Conservation (phyloP, 2,888 invertebrate genomes). For the Drosophila subsilvestris region DNA sequence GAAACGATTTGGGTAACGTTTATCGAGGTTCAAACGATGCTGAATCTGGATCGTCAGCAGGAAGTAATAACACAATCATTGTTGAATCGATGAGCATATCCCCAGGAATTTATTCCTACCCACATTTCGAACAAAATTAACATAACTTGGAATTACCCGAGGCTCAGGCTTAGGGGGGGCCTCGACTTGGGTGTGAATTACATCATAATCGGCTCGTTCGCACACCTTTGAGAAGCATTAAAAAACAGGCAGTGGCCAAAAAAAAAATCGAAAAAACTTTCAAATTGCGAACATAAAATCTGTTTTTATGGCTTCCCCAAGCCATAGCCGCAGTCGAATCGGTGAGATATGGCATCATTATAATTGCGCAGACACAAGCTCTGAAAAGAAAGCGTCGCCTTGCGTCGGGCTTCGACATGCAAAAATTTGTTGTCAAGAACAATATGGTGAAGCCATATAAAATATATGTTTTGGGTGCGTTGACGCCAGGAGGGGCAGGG, state of each 20-base stretch:
- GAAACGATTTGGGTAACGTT: not conserved
- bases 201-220: conserved; percentile 40
- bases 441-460: conserved; percentile 55
- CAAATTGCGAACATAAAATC: conserved; percentile 57
- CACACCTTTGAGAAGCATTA: conserved; percentile 43
- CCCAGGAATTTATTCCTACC: conserved; percentile 19
- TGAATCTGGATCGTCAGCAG: too few relatives aligned
- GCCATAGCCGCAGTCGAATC: conserved; percentile 45
- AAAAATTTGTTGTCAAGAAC: conserved; percentile 52
- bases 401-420: conserved; percentile 38
- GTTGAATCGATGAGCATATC: not conserved
- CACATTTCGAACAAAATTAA: conserved; percentile 7
- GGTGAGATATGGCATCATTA: conserved; percentile 59
- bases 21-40: too few relatives aligned
- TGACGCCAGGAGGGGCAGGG: conserved; percentile 12
- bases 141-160: conserved; percentile 27
- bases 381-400: conserved; percentile 35
- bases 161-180: conserved; percentile 7
- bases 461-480: conserved; percentile 50
- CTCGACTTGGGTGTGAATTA: conserved; percentile 35
- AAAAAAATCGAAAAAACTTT: conserved; percentile 46
- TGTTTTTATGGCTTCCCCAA: conserved; percentile 59
- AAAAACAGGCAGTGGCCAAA: conserved; percentile 33
- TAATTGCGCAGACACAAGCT: conserved; percentile 52
- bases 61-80: too few relatives aligned